phyloP scores from a whole-genome alignment of 2,888 invertebrate genomes.

The Metallyticus violacea region DNA sequence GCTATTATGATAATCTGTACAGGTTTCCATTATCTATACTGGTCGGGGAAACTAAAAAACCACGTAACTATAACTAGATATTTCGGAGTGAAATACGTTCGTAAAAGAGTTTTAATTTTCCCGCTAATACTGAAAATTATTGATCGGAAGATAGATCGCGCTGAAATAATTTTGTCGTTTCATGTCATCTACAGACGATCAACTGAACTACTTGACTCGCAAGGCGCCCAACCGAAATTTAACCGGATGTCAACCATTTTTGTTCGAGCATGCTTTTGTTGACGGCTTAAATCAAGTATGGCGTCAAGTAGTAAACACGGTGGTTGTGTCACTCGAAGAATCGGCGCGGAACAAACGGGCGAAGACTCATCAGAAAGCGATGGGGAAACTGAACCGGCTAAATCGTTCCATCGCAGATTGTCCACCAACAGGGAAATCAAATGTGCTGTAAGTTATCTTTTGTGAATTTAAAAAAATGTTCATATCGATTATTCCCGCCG shows the following conservation, averaged over 20 bases:
- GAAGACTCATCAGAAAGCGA: slow-evolving; percentile 78
- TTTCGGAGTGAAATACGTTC: too few species aligned
- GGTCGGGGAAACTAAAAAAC: too few species aligned
- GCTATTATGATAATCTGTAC: too few species aligned
- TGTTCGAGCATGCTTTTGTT: neutral
- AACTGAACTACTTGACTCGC: neutral
- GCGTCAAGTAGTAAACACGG: slow-evolving; percentile 15
- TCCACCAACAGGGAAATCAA: slow-evolving; percentile 81
- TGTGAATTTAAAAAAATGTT: neutral
- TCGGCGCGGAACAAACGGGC: slow-evolving; percentile 32
- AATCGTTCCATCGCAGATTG: slow-evolving; percentile 71
- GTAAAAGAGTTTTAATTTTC: neutral
- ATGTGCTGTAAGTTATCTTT: slow-evolving; percentile 62
- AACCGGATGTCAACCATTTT: neutral
- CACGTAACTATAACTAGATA: too few species aligned
- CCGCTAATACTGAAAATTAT: neutral
- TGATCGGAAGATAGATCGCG: neutral
- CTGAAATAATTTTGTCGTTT: neutral
- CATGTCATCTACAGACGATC: neutral
- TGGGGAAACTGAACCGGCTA: slow-evolving; percentile 75
- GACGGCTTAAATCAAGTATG: slow-evolving; percentile 17
- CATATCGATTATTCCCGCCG: neutral
- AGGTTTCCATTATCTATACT: too few species aligned
- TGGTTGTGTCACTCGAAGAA: slow-evolving; percentile 10
- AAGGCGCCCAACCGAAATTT: neutral